phyloP scores from a whole-genome alignment of 2,797 vertebrate species.

The Xenentodon cancila region DNA sequence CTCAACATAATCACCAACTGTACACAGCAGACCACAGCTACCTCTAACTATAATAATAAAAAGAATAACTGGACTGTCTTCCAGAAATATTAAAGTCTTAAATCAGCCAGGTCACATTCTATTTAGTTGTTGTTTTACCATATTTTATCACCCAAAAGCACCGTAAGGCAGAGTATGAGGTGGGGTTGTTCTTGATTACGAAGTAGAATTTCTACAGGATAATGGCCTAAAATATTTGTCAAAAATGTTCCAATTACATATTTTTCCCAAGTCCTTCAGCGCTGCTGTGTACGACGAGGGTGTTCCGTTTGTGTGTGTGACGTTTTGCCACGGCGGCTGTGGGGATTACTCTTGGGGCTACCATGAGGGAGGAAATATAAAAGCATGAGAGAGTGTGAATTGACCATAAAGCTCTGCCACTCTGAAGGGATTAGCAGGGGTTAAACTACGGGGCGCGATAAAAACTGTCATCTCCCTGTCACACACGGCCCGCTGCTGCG shows the following conservation, averaged over 20 bases:
- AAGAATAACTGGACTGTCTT: no score
- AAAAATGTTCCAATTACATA: neutral
- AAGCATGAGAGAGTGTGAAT: conserved; percentile 65
- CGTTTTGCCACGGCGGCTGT: conserved; percentile 50
- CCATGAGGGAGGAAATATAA: conserved; percentile 33
- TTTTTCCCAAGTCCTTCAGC: conserved; percentile 1
- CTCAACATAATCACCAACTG: no score
- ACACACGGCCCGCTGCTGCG: conserved; percentile 35
- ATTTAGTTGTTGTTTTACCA: no score
- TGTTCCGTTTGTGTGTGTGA: conserved; percentile 47
- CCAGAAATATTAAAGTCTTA: no score
- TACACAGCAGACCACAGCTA: no score
- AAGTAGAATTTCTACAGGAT: no score
- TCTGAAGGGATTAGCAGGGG: conserved; percentile 74
- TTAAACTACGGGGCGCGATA: conserved; percentile 67
- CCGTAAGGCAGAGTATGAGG: no score
- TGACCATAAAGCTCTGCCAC: conserved; percentile 65
- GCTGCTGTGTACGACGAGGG: conserved; percentile 36
- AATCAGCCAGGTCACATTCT: no score
- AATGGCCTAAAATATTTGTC: no score
- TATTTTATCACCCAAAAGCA: no score
- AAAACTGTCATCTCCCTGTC: conserved; percentile 49
- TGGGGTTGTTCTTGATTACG: no score
- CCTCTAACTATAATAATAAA: no score
- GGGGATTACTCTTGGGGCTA: conserved; percentile 60